A percentile compares a stretch with the other conserved stretches of the same genome.
phyloP scores from a whole-genome alignment of 1,140 invertebrate genomes.

The Euglossa dilemma region DNA sequence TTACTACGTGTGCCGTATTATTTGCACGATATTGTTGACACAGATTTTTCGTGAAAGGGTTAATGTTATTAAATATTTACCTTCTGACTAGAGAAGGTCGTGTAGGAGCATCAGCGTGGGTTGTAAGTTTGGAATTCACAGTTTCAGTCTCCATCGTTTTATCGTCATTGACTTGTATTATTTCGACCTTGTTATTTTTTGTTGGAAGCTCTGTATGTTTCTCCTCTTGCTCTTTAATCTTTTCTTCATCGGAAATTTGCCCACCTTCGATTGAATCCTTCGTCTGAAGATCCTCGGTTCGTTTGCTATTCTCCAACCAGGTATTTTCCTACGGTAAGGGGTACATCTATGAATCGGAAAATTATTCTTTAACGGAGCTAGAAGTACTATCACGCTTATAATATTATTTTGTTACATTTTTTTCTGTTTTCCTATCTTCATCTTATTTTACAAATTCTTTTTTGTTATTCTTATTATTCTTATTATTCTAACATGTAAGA shows the following conservation, averaged over 20 bases:
- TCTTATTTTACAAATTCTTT: neutral
- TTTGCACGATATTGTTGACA: too few relatives aligned
- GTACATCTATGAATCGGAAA: constrained; percentile 40
- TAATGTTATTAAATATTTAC: constrained; percentile 47
- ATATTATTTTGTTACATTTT: neutral
- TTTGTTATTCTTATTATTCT: neutral
- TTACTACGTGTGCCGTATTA: too few relatives aligned
- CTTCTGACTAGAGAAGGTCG: constrained; percentile 58
- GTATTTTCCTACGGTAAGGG: constrained; percentile 66
- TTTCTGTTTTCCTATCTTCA: neutral
- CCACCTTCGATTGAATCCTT: constrained; percentile 24
- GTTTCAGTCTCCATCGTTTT: constrained; percentile 62
- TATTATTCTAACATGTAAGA: neutral
- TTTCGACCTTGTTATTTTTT: neutral
- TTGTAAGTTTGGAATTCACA: constrained; percentile 40
- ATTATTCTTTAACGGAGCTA: constrained; percentile 24
- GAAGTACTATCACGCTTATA: neutral
- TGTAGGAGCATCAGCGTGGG: constrained; percentile 24
- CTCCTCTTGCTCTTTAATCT: constrained; percentile 44
- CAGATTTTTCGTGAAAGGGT: neutral
- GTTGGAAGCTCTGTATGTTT: constrained; percentile 38
- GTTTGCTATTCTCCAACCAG: constrained; percentile 41
- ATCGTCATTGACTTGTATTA: constrained; percentile 6
- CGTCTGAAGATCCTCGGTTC: constrained; percentile 38
- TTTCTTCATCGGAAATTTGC: constrained; percentile 16